Conservation (phyloP, 2,113 vertebrate genomes). For the Capra hircus region DNA sequence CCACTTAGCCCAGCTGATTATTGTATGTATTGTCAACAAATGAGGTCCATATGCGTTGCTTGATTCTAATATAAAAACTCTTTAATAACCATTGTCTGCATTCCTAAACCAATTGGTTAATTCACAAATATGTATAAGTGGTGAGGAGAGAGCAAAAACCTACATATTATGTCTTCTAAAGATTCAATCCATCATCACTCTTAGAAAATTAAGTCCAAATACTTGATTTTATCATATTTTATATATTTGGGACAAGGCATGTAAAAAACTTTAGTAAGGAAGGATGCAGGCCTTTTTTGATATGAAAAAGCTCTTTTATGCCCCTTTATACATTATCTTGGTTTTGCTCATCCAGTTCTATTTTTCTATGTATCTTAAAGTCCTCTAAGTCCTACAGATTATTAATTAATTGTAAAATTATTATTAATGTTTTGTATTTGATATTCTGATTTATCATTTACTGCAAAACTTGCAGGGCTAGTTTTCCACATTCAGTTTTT, state of each 20-base stretch:
- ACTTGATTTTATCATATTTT: background rate
- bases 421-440: background rate
- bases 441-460: background rate
- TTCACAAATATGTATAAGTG: background rate
- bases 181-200: background rate
- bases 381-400: background rate
- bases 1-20: background rate
- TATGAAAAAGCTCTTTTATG: background rate
- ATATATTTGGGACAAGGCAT: background rate
- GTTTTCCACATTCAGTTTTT: background rate
- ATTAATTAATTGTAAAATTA: background rate
- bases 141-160: background rate
- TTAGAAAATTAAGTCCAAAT: background rate
- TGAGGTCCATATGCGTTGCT: background rate
- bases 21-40: background rate
- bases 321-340: background rate
- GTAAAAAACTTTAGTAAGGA: background rate
- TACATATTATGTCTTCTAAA: background rate
- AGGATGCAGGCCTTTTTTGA: background rate
- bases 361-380: background rate
- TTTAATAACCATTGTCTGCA: background rate
- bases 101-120: background rate
- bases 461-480: background rate
- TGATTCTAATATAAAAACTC: background rate
- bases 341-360: background rate